phyloP scores from a whole-genome alignment of 2,888 invertebrate species.

The Crossocerus cetratus region DNA sequence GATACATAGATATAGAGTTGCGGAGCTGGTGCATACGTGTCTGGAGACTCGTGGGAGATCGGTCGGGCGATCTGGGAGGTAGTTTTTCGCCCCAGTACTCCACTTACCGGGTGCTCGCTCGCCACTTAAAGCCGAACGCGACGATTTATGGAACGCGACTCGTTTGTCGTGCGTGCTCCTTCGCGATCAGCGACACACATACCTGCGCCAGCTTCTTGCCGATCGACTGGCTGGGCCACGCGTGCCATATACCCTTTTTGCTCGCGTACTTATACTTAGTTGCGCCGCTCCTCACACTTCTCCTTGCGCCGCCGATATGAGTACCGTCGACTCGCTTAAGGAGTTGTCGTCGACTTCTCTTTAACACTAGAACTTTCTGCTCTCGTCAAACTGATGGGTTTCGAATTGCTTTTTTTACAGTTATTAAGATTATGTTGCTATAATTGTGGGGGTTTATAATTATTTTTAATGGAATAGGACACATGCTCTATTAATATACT shows the following conservation, averaged over 20 bases:
- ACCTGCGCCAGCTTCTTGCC: slow-evolving; percentile 36
- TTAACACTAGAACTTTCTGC: no score
- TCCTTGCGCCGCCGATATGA: slow-evolving; percentile 2
- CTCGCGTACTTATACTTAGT: slow-evolving; percentile 20
- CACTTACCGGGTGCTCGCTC: slow-evolving; percentile 67
- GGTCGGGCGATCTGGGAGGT: slow-evolving; percentile 63
- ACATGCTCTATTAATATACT: not conserved
- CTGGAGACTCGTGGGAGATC: slow-evolving; percentile 40
- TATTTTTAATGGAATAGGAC: not conserved
- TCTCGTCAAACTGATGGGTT: no score
- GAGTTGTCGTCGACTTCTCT: no score
- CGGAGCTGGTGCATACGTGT: not conserved
- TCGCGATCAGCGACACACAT: slow-evolving; percentile 59
- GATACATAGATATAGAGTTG: no score
- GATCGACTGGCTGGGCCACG: slow-evolving; percentile 23
- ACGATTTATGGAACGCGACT: slow-evolving; percentile 67
- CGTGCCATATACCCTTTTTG: slow-evolving; percentile 6
- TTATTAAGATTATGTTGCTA: no score
- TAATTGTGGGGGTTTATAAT: no score
- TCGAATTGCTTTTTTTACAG: no score
- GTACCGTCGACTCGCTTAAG: no score
- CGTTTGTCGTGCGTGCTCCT: slow-evolving; percentile 57
- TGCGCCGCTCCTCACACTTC: not conserved
- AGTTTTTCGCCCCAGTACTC: slow-evolving; percentile 75
- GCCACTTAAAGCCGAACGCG: slow-evolving; percentile 63